phyloP scores from a whole-genome alignment of 2,113 vertebrate species.

The Dryoscopus gambensis region DNA sequence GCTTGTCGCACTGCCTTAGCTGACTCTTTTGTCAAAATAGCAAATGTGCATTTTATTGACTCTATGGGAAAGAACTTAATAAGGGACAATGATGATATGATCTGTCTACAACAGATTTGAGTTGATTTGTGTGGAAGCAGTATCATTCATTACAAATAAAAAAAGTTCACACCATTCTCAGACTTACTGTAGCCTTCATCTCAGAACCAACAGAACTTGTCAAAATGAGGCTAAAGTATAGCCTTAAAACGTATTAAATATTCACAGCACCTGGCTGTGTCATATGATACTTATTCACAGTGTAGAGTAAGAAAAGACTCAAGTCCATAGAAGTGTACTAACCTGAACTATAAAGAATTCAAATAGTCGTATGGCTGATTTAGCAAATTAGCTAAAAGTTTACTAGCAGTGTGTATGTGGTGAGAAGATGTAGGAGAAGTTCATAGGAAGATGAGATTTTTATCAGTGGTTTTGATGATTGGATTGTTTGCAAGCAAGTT shows the following conservation, averaged over 20 bases:
- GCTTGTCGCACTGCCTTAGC: background rate
- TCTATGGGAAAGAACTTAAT: background rate
- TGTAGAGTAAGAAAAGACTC: background rate
- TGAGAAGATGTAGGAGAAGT: background rate
- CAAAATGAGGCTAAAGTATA: background rate
- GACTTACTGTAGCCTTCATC: background rate
- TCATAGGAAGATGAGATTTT: background rate
- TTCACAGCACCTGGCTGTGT: background rate
- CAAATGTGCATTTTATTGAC: background rate
- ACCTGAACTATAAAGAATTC: background rate
- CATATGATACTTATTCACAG: background rate
- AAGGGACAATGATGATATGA: background rate
- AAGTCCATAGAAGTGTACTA: background rate
- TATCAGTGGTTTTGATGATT: background rate
- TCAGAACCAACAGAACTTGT: background rate
- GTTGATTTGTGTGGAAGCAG: background rate
- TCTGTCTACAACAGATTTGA: background rate
- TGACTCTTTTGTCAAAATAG: background rate
- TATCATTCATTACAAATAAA: background rate
- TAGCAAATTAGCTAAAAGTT: background rate
- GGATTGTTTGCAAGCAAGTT: background rate
- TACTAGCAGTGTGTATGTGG: background rate
- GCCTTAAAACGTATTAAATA: background rate
- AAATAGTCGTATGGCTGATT: background rate
- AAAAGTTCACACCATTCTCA: background rate